Percentiles rank a stretch among this genome's conserved stretches.
These are phyloP conservation scores for Allolobophora icterica DNA, from an alignment of 2,888 invertebrate genomes.

Conservation along the genomic window DNA sequence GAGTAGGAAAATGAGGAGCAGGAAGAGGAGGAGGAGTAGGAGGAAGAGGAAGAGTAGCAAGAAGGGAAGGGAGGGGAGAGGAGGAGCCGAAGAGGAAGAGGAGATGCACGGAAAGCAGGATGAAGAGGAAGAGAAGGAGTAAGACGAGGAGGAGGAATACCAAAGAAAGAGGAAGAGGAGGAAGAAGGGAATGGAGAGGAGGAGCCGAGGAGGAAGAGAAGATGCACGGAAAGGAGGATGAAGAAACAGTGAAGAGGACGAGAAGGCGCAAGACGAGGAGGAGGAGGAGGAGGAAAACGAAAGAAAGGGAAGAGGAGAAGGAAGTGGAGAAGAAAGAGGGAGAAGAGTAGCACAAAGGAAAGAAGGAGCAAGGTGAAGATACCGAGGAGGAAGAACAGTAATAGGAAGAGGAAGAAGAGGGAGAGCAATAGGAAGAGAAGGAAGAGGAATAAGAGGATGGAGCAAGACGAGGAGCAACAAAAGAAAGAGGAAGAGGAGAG, in stretches of 20 bases:
- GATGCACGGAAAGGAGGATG: neutral
- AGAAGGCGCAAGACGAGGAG: no score
- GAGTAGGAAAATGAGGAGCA: neutral
- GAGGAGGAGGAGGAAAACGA: no score
- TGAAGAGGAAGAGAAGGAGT: neutral
- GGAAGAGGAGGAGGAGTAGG: neutral
- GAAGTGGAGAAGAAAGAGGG: no score
- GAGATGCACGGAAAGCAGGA: neutral
- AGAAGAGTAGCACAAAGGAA: no score
- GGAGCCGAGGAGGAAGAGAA: neutral
- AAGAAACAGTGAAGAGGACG: no score
- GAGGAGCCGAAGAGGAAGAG: neutral
- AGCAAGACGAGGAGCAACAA: neutral
- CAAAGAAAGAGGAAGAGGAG: no score
- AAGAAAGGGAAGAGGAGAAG: neutral
- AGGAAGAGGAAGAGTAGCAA: neutral
- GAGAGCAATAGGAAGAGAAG: neutral
- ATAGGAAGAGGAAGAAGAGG: no score
- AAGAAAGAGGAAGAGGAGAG: no score
- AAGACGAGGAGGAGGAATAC: neutral
- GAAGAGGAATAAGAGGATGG: neutral
- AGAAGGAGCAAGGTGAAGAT: no score
- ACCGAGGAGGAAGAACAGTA: no score
- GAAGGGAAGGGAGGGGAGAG: neutral
- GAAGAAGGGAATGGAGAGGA: no score